Evolutionary conservation across 1,140 invertebrate genomes (phyloP).

Genomic region (Drosophila albomicans): DNA sequence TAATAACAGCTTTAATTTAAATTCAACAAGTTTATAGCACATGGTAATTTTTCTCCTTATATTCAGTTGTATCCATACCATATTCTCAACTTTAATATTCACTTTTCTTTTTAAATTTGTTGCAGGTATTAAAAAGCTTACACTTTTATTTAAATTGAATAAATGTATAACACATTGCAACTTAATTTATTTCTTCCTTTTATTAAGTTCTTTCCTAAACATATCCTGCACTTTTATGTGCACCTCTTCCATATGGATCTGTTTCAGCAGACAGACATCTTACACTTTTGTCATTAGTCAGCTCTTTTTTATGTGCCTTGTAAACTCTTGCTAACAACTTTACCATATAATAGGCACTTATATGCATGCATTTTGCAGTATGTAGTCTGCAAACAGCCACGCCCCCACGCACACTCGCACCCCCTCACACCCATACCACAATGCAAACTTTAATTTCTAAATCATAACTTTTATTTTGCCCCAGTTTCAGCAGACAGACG

Average conservation of each 20-base stretch:
- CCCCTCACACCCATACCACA: constrained; percentile 27
- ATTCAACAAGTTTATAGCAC: no score
- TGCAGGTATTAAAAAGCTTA: no score
- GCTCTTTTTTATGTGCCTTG: constrained; percentile 45
- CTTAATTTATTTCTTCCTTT: no score
- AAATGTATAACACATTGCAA: no score
- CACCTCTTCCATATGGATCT: constrained; percentile 66
- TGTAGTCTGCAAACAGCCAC: constrained; percentile 28
- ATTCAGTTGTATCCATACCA: no score
- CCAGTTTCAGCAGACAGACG: constrained; percentile 45
- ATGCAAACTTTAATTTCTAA: constrained; percentile 76
- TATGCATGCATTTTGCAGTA: constrained; percentile 2
- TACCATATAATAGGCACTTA: constrained; percentile 14
- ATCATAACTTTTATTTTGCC: constrained; percentile 74
- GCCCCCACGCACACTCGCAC: constrained; percentile 2
- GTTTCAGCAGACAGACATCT: constrained; percentile 59
- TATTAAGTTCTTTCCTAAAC: neutral
- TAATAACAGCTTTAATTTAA: no score
- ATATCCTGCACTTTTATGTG: constrained; percentile 40
- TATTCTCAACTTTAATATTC: no score
- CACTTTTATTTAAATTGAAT: no score
- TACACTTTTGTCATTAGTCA: constrained; percentile 69
- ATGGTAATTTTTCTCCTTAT: no score
- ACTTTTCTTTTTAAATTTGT: no score
- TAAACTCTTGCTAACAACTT: constrained; percentile 28